phyloP scores from a whole-genome alignment of 2,888 invertebrate species.

The Crocallis elinguaria region DNA sequence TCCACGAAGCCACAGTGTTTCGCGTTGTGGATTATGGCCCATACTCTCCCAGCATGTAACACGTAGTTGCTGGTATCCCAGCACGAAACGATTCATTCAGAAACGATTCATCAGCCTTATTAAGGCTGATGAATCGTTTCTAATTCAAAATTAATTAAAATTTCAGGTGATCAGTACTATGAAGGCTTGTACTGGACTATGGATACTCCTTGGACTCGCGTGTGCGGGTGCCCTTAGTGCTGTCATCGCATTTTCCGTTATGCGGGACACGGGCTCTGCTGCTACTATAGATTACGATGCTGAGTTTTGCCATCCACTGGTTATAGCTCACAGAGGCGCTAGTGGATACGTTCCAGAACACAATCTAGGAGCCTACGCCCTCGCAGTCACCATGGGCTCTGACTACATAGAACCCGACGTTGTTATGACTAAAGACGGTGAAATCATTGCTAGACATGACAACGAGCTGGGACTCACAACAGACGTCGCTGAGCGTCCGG shows the following conservation, averaged over 20 bases:
- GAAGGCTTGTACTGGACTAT: slow-evolving; percentile 32
- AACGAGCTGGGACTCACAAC: slow-evolving; percentile 71
- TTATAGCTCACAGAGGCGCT: slow-evolving; percentile 75
- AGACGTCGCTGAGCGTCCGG: slow-evolving; percentile 61
- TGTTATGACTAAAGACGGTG: slow-evolving; percentile 73
- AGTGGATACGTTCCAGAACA: slow-evolving; percentile 78
- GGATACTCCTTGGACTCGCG: slow-evolving; percentile 40
- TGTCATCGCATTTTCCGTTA: slow-evolving; percentile 38
- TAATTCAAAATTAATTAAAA: not conserved
- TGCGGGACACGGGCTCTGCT: slow-evolving; percentile 32
- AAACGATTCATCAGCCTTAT: too few relatives aligned
- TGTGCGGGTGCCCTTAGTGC: slow-evolving; percentile 35
- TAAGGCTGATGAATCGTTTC: too few relatives aligned
- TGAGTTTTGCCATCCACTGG: slow-evolving; percentile 62
- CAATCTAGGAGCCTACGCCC: slow-evolving; percentile 73
- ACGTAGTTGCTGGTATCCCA: too few relatives aligned
- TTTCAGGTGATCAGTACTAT: slow-evolving; percentile 18
- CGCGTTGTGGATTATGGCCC: too few relatives aligned
- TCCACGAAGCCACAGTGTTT: too few relatives aligned
- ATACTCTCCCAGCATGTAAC: too few relatives aligned
- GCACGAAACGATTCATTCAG: too few relatives aligned
- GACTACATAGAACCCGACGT: slow-evolving; percentile 77
- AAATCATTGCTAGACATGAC: slow-evolving; percentile 73
- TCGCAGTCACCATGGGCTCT: slow-evolving; percentile 74
- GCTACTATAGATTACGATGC: slow-evolving; percentile 44